phyloP scores from a whole-genome alignment of 2,113 vertebrate genomes.

The Forbesichthys agassizii region DNA sequence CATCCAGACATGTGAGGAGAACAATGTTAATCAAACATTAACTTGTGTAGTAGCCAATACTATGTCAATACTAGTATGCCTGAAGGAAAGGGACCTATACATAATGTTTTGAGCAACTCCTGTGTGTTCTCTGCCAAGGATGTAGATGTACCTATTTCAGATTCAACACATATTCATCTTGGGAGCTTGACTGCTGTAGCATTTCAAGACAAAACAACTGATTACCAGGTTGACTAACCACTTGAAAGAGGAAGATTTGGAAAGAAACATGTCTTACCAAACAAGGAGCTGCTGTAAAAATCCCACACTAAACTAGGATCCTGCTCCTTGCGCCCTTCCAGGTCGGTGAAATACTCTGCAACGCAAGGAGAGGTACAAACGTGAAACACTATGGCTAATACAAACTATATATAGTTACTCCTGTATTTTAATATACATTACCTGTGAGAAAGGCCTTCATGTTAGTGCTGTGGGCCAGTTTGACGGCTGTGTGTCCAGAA shows the following conservation, averaged over 20 bases:
- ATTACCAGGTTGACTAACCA: background rate
- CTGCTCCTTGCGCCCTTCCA: constrained; percentile 86
- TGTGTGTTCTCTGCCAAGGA: too few species aligned
- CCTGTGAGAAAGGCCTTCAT: constrained; percentile 95
- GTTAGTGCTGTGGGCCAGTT: constrained; percentile 87
- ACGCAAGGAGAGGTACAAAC: background rate
- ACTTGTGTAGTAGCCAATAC: too few species aligned
- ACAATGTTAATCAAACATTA: too few species aligned
- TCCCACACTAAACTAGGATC: constrained; percentile 91
- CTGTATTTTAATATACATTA: constrained; percentile 49
- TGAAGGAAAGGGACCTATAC: too few species aligned
- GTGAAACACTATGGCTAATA: background rate
- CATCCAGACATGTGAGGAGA: too few species aligned
- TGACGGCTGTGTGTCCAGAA: constrained; percentile 94
- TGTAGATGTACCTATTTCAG: too few species aligned
- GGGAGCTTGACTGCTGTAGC: too few species aligned
- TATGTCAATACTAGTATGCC: too few species aligned
- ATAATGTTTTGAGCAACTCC: too few species aligned
- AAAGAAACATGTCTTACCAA: constrained; percentile 80
- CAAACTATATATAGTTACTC: background rate
- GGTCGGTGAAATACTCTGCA: constrained; percentile 91
- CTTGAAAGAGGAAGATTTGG: too few species aligned
- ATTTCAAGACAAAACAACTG: background rate
- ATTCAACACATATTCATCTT: too few species aligned
- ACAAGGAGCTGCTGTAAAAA: constrained; percentile 92